Base-by-base conservation (phyloP, 2,888 invertebrate species). In the Theodoxus fluviatilis region DNA sequence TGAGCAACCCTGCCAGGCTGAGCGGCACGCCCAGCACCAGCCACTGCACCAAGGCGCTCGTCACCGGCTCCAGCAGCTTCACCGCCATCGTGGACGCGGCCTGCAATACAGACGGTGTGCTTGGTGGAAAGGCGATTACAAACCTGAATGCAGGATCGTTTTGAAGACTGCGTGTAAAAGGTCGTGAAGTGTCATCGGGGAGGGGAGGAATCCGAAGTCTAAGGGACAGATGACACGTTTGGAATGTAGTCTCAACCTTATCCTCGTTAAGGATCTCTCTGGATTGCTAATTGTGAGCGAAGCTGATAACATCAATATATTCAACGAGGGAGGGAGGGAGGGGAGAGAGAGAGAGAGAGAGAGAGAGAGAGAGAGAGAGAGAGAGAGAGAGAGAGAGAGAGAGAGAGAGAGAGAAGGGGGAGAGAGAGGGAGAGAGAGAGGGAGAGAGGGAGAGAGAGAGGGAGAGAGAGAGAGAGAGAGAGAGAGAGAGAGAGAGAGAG, bases 21-120 rank as follows among this genome's bases (percentile, higher is more conserved):
- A 74, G 37, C 22, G 68, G 47, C 2, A 33, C 52, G 15, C 70
- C 72, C 2, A 72, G 66, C 28, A 75, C 35, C 37, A 74, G 0
- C 18, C 55, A 67, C 25, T 74, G 69, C 18, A 72, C 63, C 35
- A 72, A 12, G 1, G 75, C 74, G 3, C 72, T 68, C 3, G 73
- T 72, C 15, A 75, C 63, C 49, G 75, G 75, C 35, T 75, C 75
- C 57, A 74, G 57, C 31, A 73, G 40, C 49, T 75, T 75, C 28
- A 75, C 72, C 15, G 75, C 73, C 61, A 75, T 74, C 33, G 75
- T 73, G 12, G 75, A 74, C 18, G 71, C 72, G 1, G 74, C 71
- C 43, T 71, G 67, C 15, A n/a, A n/a, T n/a, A n/a, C n/a, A n/a
- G n/a, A n/a, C n/a, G n/a, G n/a, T n/a, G n/a, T n/a, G n/a, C n/a